A percentile compares a stretch with the other conserved stretches of the same genome.
Evolutionary conservation across 2,113 vertebrate genomes (phyloP).

Genomic region (Bombycilla garrulus): DNA sequence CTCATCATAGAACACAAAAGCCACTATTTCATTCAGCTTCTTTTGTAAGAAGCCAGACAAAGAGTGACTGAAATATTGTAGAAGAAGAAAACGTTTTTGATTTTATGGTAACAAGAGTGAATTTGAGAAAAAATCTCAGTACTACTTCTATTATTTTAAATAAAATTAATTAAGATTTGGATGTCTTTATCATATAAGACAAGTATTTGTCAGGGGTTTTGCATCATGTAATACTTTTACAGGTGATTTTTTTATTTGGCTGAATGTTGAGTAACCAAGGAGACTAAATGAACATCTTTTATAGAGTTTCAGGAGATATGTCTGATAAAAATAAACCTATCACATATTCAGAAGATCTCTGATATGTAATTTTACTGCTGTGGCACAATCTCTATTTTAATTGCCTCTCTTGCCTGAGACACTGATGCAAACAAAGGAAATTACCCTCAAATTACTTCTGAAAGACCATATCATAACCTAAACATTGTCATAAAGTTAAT

Average conservation of each 20-base stretch:
- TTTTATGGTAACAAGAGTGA: neutral
- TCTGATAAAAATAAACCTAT: neutral
- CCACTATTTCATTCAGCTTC: neutral
- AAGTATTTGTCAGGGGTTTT: neutral
- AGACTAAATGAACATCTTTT: neutral
- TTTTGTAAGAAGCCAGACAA: neutral
- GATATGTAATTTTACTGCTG: neutral
- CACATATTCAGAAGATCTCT: neutral
- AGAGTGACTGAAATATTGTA: neutral
- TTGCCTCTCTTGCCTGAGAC: neutral
- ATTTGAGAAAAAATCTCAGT: conserved; percentile 38
- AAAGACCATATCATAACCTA: neutral
- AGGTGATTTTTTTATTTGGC: neutral
- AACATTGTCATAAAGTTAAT: neutral
- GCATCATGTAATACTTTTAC: neutral
- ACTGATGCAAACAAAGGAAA: neutral
- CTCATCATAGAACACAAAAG: neutral
- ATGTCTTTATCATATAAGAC: neutral
- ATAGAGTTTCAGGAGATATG: neutral
- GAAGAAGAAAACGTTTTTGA: neutral
- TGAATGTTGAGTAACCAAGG: neutral
- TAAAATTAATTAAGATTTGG: conserved; percentile 41
- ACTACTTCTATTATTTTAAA: conserved; percentile 34
- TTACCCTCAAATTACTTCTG: neutral
- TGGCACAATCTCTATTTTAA: neutral